Percentiles rank a stretch among this genome's conserved stretches.
Conservation (phyloP, 2,113 vertebrate species). For the Takifugu flavidus region DNA sequence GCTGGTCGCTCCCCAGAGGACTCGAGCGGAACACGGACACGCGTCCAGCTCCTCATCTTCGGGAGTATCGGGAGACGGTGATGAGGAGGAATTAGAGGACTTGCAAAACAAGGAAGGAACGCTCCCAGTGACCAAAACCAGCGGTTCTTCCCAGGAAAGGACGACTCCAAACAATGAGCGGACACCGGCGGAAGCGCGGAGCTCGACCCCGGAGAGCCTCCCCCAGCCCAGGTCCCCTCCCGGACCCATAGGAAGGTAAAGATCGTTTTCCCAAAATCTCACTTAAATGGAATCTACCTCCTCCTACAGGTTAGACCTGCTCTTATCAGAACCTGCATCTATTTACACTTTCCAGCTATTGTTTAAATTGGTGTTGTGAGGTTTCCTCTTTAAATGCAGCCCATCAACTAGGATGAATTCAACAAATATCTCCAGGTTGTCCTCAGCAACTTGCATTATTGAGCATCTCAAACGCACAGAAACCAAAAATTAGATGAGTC, state of each 20-base stretch:
- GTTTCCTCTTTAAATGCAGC: too few relatives aligned
- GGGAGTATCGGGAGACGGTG: conserved; percentile 53
- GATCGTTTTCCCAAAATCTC: background rate
- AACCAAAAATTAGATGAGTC: too few relatives aligned
- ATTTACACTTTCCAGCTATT: too few relatives aligned
- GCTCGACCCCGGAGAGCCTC: conserved; percentile 47
- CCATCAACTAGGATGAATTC: too few relatives aligned
- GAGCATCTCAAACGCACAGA: too few relatives aligned
- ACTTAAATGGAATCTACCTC: too few relatives aligned
- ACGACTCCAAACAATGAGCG: conserved; percentile 53
- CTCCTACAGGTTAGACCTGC: too few relatives aligned
- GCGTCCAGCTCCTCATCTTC: conserved; percentile 58
- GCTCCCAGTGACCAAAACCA: conserved; percentile 35
- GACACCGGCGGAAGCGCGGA: conserved; percentile 33
- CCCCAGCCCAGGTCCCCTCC: conserved; percentile 32
- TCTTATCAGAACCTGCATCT: too few relatives aligned
- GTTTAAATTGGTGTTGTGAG: too few relatives aligned
- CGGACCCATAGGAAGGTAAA: conserved; percentile 66
- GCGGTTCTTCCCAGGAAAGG: conserved; percentile 47
- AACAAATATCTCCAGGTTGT: too few relatives aligned
- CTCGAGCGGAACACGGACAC: conserved; percentile 34
- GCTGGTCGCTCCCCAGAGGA: conserved; percentile 66
- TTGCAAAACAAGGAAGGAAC: conserved; percentile 35
- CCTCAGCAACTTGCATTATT: too few relatives aligned
- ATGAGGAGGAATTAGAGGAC: conserved; percentile 34